Evolutionary conservation across 2,113 vertebrate species (phyloP).

Genomic region (Taurulus bubalis): DNA sequence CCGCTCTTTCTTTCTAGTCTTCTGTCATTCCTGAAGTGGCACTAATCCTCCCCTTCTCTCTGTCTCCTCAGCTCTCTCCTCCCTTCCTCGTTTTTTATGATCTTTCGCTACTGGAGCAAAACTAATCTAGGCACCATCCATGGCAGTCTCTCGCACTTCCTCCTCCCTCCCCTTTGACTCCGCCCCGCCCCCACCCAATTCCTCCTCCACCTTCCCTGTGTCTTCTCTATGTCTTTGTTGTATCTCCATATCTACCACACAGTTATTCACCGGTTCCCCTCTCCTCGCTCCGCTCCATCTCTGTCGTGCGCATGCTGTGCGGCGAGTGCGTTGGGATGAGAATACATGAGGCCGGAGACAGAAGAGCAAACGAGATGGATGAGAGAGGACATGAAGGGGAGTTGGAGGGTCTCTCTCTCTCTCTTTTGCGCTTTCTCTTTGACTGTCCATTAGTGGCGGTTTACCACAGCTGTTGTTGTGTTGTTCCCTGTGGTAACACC

Average conservation of each 20-base stretch:
- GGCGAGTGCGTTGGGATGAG: slow-evolving; percentile 52
- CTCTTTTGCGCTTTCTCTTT: slow-evolving; percentile 31
- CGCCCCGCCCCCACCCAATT: slow-evolving; percentile 31
- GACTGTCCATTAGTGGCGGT: slow-evolving; percentile 69
- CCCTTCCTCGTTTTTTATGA: slow-evolving; percentile 83
- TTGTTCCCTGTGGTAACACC: slow-evolving; percentile 72
- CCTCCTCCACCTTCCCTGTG: slow-evolving; percentile 23
- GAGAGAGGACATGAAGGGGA: slow-evolving; percentile 65
- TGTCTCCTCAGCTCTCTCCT: slow-evolving; percentile 80
- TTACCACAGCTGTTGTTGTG: slow-evolving; percentile 77
- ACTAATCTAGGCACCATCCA: slow-evolving; percentile 85
- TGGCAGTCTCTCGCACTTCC: slow-evolving; percentile 58
- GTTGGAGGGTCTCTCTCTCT: slow-evolving; percentile 51
- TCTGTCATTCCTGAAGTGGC: slow-evolving; percentile 85
- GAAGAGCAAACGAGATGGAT: slow-evolving; percentile 61
- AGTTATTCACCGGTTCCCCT: slow-evolving; percentile 30
- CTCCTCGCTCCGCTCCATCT: slow-evolving; percentile 41
- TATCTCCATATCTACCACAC: slow-evolving; percentile 41
- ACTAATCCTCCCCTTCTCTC: slow-evolving; percentile 85
- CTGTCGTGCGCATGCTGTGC: slow-evolving; percentile 56
- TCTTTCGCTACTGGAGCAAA: slow-evolving; percentile 86
- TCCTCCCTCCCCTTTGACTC: slow-evolving; percentile 19
- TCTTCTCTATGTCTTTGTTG: slow-evolving; percentile 49
- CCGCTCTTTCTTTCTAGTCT: slow-evolving; percentile 68
- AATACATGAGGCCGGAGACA: slow-evolving; percentile 58